A percentile compares a stretch with the other conserved stretches of the same genome.
Evolutionary conservation across 1,140 invertebrate species (phyloP).

Genomic region (Linepithema humile): DNA sequence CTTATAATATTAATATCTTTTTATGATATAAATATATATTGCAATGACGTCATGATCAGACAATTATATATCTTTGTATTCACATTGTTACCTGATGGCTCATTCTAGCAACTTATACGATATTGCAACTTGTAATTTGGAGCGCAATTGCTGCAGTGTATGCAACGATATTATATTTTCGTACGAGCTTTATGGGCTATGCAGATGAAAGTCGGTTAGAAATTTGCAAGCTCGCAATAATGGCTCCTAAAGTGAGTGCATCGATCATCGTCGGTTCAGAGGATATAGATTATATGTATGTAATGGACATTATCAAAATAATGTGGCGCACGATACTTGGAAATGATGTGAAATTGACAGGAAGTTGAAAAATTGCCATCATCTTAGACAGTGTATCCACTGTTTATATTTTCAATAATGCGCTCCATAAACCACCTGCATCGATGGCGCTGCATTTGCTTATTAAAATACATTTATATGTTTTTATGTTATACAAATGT

Average conservation of each 20-base stretch:
- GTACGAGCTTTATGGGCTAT: not conserved
- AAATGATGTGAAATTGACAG: slow-evolving; percentile 3
- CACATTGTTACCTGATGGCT: not conserved
- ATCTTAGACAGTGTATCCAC: not conserved
- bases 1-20: too few species aligned
- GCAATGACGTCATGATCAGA: not conserved
- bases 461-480: not conserved
- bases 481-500: not conserved
- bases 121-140: not conserved
- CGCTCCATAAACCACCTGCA: too few species aligned
- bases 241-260: slow-evolving; percentile 2
- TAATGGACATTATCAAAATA: slow-evolving; percentile 28
- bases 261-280: slow-evolving; percentile 10
- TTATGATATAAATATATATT: not conserved
- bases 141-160: not conserved
- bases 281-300: not conserved
- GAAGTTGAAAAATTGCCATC: not conserved
- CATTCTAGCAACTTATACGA: slow-evolving; percentile 4
- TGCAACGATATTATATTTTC: slow-evolving; percentile 1
- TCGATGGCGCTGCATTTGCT: not conserved
- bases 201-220: not conserved
- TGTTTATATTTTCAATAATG: not conserved
- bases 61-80: not conserved
- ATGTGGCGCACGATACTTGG: not conserved
- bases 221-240: slow-evolving; percentile 49